Base-by-base conservation (phyloP, 1,140 invertebrate genomes). In the Anthonomus grandis region DNA sequence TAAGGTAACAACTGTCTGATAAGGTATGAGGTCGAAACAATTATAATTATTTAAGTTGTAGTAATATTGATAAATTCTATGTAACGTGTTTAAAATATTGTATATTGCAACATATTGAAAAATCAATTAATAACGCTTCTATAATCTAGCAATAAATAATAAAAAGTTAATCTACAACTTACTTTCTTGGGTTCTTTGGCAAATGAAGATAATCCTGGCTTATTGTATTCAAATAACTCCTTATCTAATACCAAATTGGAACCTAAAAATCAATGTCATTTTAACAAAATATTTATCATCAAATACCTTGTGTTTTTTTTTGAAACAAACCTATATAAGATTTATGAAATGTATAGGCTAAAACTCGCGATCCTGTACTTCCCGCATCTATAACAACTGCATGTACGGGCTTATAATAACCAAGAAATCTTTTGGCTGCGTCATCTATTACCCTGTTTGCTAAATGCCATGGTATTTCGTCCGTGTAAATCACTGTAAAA, bases 321-420 rank as follows among this genome's bases (percentile, higher is more conserved):
- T 47, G 18, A n/a, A 9, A 47, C 13, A 10, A 24, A 85, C 83
- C 81, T 72, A 81, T 73, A 61, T 81, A 79, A 4, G 86, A 86
- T 60, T 85, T 80, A 67, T 89, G 84, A 75, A 97, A 97, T 59
- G 86, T 87, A 70, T 93, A 97, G 0, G 93, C 89, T 62, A 95
- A 79, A 9, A 97, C 83, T 54, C 95, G 82, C 41, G 92, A 92
- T 0, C 95, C 96, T 0, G 96, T 98, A 18, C 92, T 95, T 10
- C 95, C 95, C 1, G 94, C 95, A 78, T 98, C 95, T 55, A 98
- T 91, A 37, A 98, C 86, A n/a, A 95, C 88, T 0, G 91, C 91
- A 78, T 95, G 88, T 50, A 90, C 86, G 21, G 83, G 80, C 55
- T 86, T 83, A 69, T 85, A 78, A 64, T 87, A 82, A 4, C 86